Conservation (phyloP, 2,797 vertebrate genomes). For the Acanthopagrus latus region DNA sequence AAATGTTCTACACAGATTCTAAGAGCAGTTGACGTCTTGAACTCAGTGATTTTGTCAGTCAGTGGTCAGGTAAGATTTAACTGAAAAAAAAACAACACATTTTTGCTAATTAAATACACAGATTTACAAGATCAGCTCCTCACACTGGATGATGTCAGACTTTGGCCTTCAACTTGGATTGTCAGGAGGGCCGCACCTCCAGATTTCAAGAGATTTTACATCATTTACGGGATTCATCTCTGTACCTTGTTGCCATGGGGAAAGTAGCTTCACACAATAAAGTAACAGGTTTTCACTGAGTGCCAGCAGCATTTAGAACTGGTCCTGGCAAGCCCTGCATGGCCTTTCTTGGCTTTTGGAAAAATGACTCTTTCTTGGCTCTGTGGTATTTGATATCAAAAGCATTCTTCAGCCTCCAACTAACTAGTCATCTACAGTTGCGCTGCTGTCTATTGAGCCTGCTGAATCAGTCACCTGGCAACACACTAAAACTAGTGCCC, state of each 20-base stretch:
- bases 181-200: slow-evolving; percentile 17
- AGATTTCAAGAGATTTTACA: slow-evolving; percentile 35
- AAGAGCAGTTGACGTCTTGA: too few species aligned
- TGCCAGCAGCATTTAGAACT: slow-evolving; percentile 49
- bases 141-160: neutral
- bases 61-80: neutral
- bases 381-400: slow-evolving; percentile 73
- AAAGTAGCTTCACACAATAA: slow-evolving; percentile 41
- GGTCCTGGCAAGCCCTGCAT: slow-evolving; percentile 50
- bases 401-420: slow-evolving; percentile 64
- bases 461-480: slow-evolving; percentile 72
- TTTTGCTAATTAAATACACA: too few species aligned
- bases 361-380: slow-evolving; percentile 59
- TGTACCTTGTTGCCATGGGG: slow-evolving; percentile 52
- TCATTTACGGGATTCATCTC: slow-evolving; percentile 42
- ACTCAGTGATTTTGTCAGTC: neutral
- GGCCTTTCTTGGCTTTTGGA: slow-evolving; percentile 51
- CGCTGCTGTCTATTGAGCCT: slow-evolving; percentile 47
- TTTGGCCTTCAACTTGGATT: slow-evolving; percentile 7
- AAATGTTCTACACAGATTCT: too few species aligned
- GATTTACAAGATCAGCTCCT: neutral
- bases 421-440: slow-evolving; percentile 44
- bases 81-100: too few species aligned
- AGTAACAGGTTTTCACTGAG: slow-evolving; percentile 47
- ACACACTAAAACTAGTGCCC: slow-evolving; percentile 57